Percentiles rank a stretch among this genome's conserved stretches.
phyloP scores from a whole-genome alignment of 2,113 vertebrate species.

The Oplegnathus fasciatus region DNA sequence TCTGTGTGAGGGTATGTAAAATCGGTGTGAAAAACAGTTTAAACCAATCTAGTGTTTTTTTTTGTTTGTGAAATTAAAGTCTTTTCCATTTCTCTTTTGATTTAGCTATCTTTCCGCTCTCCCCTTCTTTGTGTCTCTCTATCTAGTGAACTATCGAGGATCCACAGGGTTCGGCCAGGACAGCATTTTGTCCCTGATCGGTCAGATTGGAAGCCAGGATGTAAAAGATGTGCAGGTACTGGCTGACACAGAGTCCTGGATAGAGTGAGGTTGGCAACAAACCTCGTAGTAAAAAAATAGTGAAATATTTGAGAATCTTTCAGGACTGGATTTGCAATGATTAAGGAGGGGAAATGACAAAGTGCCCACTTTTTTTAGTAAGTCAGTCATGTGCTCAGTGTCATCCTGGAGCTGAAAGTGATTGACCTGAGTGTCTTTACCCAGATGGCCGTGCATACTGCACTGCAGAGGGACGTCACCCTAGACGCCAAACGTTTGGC shows the following conservation, averaged over 20 bases:
- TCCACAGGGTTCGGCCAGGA: constrained; percentile 90
- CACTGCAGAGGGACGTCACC: constrained; percentile 67
- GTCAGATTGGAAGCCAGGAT: constrained; percentile 88
- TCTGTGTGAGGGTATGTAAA: not conserved
- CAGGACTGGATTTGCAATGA: not conserved
- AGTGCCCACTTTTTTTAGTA: not conserved
- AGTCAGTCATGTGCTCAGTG: not conserved
- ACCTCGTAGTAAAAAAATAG: not conserved
- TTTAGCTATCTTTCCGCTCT: not conserved
- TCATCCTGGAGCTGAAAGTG: not conserved
- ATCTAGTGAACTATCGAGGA: constrained; percentile 89
- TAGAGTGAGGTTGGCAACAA: not conserved
- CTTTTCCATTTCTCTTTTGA: not conserved
- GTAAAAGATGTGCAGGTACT: constrained; percentile 90
- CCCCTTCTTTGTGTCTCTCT: constrained; percentile 14
- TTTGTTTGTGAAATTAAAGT: not conserved
- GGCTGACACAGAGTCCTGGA: not conserved
- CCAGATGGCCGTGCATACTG: constrained; percentile 81
- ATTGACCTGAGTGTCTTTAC: constrained; percentile 16
- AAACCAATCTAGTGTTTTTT: not conserved
- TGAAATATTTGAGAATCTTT: not conserved
- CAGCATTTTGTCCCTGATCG: constrained; percentile 86
- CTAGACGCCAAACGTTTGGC: constrained; percentile 83
- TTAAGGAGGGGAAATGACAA: not conserved
- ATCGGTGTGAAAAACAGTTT: not conserved